Conservation (phyloP, 2,888 invertebrate species). For the Andrena bicolor region DNA sequence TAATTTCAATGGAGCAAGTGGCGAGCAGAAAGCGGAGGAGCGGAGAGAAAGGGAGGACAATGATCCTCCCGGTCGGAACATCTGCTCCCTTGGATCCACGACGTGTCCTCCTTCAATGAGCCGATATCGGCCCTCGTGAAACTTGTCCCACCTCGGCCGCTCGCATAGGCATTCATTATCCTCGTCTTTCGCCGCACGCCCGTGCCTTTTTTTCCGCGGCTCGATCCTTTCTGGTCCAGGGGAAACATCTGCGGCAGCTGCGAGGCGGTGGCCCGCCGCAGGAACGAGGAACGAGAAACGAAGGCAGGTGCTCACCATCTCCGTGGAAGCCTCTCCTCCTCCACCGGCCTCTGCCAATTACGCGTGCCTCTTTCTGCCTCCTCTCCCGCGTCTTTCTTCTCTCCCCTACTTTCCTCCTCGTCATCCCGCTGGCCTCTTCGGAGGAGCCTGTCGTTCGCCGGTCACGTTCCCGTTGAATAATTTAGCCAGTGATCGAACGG, state of each 20-base stretch:
- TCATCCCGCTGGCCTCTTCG: too few species aligned
- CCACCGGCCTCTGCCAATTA: constrained; percentile 75
- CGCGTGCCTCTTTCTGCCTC: constrained; percentile 80
- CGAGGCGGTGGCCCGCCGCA: constrained; percentile 76
- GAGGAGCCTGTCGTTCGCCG: too few species aligned
- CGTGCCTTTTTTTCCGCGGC: constrained; percentile 37
- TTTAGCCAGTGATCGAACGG: too few species aligned
- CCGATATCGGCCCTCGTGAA: constrained; percentile 71
- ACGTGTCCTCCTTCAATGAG: constrained; percentile 73
- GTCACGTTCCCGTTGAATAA: too few species aligned
- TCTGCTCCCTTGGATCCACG: constrained; percentile 70
- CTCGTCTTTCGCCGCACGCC: constrained; percentile 61
- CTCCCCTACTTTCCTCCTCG: constrained; percentile 11
- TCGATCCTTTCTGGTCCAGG: constrained; percentile 77
- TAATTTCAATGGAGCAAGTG: constrained; percentile 5
- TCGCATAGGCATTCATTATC: constrained; percentile 80
- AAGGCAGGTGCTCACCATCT: constrained; percentile 68
- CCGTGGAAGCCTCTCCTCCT: constrained; percentile 60
- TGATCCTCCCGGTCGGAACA: constrained; percentile 74
- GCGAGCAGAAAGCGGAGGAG: constrained; percentile 10
- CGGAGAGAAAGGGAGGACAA: constrained; percentile 64
- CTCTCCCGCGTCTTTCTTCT: constrained; percentile 40
- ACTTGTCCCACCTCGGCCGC: constrained; percentile 77
- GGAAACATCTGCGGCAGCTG: constrained; percentile 84
- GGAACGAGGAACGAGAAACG: constrained; percentile 75